Evolutionary conservation across 2,888 invertebrate genomes (phyloP).

Genomic region (Oscheius sp.): DNA sequence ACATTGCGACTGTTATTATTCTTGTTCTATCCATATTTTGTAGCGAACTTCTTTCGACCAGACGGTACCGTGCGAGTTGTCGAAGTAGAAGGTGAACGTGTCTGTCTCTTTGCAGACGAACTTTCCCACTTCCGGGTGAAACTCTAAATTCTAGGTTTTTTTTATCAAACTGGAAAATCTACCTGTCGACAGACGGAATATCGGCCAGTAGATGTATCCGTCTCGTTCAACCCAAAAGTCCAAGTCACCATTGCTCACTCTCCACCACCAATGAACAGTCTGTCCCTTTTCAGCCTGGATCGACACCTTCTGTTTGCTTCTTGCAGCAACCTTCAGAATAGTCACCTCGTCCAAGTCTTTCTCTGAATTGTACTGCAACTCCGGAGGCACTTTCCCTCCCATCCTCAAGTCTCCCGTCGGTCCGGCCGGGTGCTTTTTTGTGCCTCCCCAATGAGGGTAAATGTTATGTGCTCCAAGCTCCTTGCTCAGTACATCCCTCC

Average conservation of each 20-base stretch:
- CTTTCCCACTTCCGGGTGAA: slow-evolving; percentile 64
- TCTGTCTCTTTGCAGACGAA: slow-evolving; percentile 51
- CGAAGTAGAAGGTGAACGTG: slow-evolving; percentile 62
- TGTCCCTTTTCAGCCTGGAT: slow-evolving; percentile 49
- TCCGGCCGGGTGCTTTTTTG: slow-evolving; percentile 36
- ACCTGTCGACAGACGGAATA: slow-evolving; percentile 59
- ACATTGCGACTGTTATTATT: background rate
- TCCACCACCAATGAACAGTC: slow-evolving; percentile 54
- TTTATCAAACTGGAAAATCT: too few species aligned
- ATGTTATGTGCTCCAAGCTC: slow-evolving; percentile 55
- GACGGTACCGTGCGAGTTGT: slow-evolving; percentile 65
- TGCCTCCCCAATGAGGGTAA: slow-evolving; percentile 59
- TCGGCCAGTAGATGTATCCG: slow-evolving; percentile 60
- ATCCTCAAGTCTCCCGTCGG: slow-evolving; percentile 61
- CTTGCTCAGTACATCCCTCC: slow-evolving; percentile 49
- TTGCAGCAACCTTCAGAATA: slow-evolving; percentile 56
- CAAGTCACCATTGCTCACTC: slow-evolving; percentile 55
- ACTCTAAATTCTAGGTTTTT: slow-evolving; percentile 40
- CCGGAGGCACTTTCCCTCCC: slow-evolving; percentile 61
- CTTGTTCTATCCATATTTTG: slow-evolving; percentile 45
- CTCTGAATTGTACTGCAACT: slow-evolving; percentile 39
- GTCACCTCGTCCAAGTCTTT: background rate
- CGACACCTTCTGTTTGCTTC: slow-evolving; percentile 39
- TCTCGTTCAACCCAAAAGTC: slow-evolving; percentile 56
- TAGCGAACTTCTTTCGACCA: slow-evolving; percentile 66